Evolutionary conservation across 2,797 vertebrate species (phyloP), one percentile per base, ranked within the genome.

Genomic region (Percopsis omiscomaycus): DNA sequence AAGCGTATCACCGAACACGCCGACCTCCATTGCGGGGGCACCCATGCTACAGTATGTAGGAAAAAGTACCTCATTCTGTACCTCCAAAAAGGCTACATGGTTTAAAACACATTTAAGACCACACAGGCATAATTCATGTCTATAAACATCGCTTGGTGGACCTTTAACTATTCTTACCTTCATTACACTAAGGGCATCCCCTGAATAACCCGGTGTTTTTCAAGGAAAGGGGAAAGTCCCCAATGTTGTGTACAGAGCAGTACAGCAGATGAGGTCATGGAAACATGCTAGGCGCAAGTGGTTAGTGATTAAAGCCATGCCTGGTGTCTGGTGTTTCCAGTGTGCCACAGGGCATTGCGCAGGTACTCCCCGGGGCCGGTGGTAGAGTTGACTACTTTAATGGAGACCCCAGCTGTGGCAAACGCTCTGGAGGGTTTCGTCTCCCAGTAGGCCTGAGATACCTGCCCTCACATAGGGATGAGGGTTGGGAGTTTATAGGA

Each of bases 361-460:
- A 99, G 91, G 79, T 93, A 92, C 75, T 97, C 95, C 13, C 97
- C 96, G 0, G 95, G 89, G 55, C 97, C 97, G 1, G 96, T 98
- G 53, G 90, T 96, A 71, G 97, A 99, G 85, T 99, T 97, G 62
- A 98, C 96, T 79, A 98, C 93, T 90, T 99, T 99, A 71, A 99
- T 93, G 0, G 96, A 98, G 49, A 99, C 93, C 1, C 97, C 97
- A 0, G 96, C 95, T 70, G 94, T 96, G 71, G 95, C 97, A 0
- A 96, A 98, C 9, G 97, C 95, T 69, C 94, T 94, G 3, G 92
- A 95, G 0, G 97, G 97, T 78, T 92, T 94, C 71, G 96, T 94
- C 68, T 98, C 96, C 97, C 97, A 99, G 79, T 98, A 99, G 11
- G 95, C 97, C 87, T 99, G 97, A 2, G 97, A 96, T 68, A 98